Conservation (phyloP, 30 jellyfish, hydroid and myxozoan species). For the Cassiopea andromeda region DNA sequence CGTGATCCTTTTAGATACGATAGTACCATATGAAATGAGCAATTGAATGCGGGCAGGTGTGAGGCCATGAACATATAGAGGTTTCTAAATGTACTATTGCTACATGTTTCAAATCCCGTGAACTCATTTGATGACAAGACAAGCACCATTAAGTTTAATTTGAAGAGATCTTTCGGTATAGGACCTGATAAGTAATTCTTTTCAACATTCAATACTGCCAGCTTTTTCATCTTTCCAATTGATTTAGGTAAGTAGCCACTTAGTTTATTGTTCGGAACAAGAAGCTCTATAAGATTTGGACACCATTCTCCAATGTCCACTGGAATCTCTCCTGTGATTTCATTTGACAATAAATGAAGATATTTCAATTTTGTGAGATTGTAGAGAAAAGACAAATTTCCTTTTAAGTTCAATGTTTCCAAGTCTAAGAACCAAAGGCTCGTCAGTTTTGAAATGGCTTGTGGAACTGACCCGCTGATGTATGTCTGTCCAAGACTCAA, state of each 20-base stretch:
- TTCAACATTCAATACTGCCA: constrained; percentile 33
- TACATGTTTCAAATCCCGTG: constrained; percentile 30
- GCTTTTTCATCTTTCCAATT: constrained; percentile 23
- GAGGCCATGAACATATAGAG: constrained; percentile 37
- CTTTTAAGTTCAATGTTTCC: constrained; percentile 39
- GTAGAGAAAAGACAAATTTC: constrained; percentile 26
- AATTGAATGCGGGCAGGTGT: neutral
- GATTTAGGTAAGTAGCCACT: constrained; percentile 54
- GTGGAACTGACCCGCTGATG: constrained; percentile 42
- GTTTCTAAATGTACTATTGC: neutral
- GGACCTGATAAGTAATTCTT: constrained; percentile 27
- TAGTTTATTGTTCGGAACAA: constrained; percentile 39
- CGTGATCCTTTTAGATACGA: constrained; percentile 5
- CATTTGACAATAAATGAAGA: constrained; percentile 50
- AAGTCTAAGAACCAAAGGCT: constrained; percentile 57
- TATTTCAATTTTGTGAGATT: constrained; percentile 28
- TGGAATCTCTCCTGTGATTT: constrained; percentile 48
- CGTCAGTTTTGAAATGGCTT: constrained; percentile 29
- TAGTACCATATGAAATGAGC: neutral
- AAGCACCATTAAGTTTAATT: constrained; percentile 33
- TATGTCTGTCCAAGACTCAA: constrained; percentile 64
- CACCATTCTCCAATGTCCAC: constrained; percentile 39
- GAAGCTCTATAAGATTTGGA: constrained; percentile 46
- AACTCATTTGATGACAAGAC: constrained; percentile 37
- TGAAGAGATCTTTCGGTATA: constrained; percentile 29